Conservation (phyloP, 1,140 invertebrate species). For the Drosophila mayri region DNA sequence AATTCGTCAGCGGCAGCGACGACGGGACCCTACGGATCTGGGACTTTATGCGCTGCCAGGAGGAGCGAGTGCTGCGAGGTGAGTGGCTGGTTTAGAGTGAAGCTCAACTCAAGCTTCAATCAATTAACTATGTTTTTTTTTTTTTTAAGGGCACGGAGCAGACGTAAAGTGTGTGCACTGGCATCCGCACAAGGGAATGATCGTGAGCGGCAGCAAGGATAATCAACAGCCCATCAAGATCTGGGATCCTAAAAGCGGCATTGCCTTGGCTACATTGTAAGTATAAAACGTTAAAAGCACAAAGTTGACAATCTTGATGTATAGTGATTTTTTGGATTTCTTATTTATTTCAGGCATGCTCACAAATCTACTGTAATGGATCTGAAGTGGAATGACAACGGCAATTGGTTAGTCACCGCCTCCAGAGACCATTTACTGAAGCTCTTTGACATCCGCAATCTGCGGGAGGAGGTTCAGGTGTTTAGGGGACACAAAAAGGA, state of each 20-base stretch:
- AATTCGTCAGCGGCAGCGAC: conserved; percentile 99
- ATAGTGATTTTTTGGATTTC: not conserved
- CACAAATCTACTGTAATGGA: conserved; percentile 99
- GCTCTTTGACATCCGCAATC: conserved; percentile 98
- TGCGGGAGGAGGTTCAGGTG: conserved; percentile 96
- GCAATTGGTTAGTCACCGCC: conserved; percentile 99
- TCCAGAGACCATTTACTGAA: conserved; percentile 99
- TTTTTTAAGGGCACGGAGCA: conserved; percentile 95
- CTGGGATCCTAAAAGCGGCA: conserved; percentile 99
- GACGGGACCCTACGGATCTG: conserved; percentile 99
- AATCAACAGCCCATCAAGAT: conserved; percentile 99
- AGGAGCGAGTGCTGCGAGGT: conserved; percentile 98
- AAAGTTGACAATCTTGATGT: not conserved
- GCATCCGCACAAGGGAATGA: conserved; percentile 98
- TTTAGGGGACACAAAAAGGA: conserved; percentile 99
- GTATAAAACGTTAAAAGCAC: conserved; percentile 43
- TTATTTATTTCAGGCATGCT: conserved; percentile 91
- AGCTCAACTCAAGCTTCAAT: not conserved
- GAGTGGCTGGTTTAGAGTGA: conserved; percentile 58
- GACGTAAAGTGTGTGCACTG: conserved; percentile 99
- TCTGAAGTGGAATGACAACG: conserved; percentile 99
- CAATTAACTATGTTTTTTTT: not conserved
- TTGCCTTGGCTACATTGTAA: conserved; percentile 92
- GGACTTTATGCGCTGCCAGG: conserved; percentile 98
- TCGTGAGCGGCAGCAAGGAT: conserved; percentile 99